Conservation (phyloP, 2,113 vertebrate genomes). For the Coptodon rendalli region DNA sequence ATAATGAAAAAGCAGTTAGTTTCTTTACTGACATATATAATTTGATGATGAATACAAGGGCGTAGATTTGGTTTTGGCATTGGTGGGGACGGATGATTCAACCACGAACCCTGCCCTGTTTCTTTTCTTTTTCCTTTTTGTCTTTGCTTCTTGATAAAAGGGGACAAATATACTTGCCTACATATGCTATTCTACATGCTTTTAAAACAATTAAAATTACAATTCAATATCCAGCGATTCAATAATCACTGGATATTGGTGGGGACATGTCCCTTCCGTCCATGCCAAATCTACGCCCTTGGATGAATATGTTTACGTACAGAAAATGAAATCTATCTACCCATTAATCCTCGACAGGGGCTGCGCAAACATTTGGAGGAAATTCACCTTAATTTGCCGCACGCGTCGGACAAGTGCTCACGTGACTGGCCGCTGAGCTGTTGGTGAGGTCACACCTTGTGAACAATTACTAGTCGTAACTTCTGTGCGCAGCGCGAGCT, state of each 20-base stretch:
- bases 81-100: too few species aligned
- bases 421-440: slow-evolving; percentile 12
- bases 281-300: too few species aligned
- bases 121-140: too few species aligned
- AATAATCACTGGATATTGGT: too few species aligned
- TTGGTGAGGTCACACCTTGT: neutral
- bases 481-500: neutral
- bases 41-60: neutral
- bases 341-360: neutral
- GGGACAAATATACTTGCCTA: too few species aligned
- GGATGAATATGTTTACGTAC: neutral
- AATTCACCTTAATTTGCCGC: neutral
- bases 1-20: neutral
- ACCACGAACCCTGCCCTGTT: too few species aligned
- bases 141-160: too few species aligned
- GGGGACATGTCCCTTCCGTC: too few species aligned
- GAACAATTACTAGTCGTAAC: slow-evolving; percentile 43
- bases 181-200: too few species aligned
- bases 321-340: neutral
- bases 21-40: neutral
- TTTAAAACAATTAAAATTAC: too few species aligned
- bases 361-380: neutral
- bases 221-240: too few species aligned
- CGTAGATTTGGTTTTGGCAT: too few species aligned
- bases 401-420: neutral